Conservation (phyloP, 2,113 vertebrate genomes). For the Eurypyga helias region DNA sequence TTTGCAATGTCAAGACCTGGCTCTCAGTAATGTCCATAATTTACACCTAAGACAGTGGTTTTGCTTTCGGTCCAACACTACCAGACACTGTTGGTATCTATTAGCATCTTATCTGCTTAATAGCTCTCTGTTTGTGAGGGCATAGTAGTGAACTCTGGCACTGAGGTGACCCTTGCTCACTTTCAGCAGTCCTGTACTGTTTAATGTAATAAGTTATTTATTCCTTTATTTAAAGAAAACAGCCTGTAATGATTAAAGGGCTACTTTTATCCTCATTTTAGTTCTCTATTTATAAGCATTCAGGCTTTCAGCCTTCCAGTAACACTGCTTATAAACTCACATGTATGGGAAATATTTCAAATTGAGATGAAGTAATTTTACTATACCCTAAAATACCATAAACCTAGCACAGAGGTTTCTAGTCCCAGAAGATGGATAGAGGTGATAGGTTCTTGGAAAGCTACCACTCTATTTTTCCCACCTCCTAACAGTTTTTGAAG, state of each 20-base stretch:
- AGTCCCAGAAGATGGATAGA: not conserved
- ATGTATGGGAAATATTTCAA: conserved; percentile 1
- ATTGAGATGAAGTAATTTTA: conserved; percentile 1
- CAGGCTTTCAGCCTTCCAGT: not conserved
- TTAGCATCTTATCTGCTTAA: not conserved
- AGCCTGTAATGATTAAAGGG: not conserved
- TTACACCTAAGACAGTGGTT: not conserved
- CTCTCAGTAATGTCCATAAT: not conserved
- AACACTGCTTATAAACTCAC: not conserved
- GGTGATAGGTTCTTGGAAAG: conserved; percentile 9
- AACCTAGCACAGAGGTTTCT: conserved; percentile 14
- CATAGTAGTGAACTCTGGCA: not conserved
- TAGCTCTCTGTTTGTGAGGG: not conserved
- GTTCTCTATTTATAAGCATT: not conserved
- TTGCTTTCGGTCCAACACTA: not conserved
- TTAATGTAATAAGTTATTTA: not conserved
- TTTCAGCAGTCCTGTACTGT: not conserved
- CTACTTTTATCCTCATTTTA: not conserved
- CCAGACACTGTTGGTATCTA: not conserved
- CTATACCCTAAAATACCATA: not conserved
- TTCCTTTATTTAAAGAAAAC: not conserved
- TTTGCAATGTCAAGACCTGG: not conserved
- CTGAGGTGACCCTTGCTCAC: not conserved
- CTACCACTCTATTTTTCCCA: not conserved
- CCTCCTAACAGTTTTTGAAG: not conserved